Base-by-base conservation (phyloP, 1,140 invertebrate genomes). In the Proales similis region DNA sequence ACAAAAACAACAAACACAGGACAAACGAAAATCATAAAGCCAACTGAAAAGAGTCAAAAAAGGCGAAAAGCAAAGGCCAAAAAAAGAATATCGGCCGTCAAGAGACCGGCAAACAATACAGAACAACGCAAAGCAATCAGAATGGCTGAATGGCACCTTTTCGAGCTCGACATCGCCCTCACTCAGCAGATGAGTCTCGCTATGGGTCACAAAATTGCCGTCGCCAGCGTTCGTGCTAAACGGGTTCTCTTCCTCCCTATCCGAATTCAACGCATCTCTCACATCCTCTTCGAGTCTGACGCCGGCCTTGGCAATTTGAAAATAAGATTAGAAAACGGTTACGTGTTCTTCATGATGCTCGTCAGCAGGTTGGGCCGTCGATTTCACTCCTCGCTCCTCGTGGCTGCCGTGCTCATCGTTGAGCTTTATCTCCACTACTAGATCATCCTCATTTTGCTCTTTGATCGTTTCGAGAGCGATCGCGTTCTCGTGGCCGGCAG, bases 321-420 rank as follows among this genome's bases (percentile, higher is more conserved):
- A 11, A 46, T 19, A 42, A 57, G 45, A 42, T 26, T 42, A 42
- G 27, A 57, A 57, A n/a, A n/a, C n/a, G n/a, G n/a, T 57, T 57
- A 57, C 51, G 32, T 39, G 20, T 57, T 57, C 51, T 22, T 57
- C 51, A 17, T 57, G 36, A 14, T 46, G 43, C 11, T 57, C 51
- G n/a, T 57, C 36, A 39, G 39, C 22, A n/a, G n/a, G n/a, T n/a
- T n/a, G n/a, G n/a, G n/a, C n/a, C n/a, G n/a, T n/a, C n/a, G n/a
- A n/a, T n/a, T n/a, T n/a, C n/a, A n/a, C n/a, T n/a, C n/a, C n/a
- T n/a, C n/a, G n/a, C n/a, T n/a, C n/a, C n/a, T n/a, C n/a, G n/a
- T n/a, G n/a, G n/a, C n/a, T n/a, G n/a, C n/a, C n/a, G n/a, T n/a
- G n/a, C n/a, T n/a, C n/a, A n/a, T n/a, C n/a, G n/a, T n/a, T n/a